Conservation (phyloP, 1,140 invertebrate genomes). For the Drosophila trapezifrons region DNA sequence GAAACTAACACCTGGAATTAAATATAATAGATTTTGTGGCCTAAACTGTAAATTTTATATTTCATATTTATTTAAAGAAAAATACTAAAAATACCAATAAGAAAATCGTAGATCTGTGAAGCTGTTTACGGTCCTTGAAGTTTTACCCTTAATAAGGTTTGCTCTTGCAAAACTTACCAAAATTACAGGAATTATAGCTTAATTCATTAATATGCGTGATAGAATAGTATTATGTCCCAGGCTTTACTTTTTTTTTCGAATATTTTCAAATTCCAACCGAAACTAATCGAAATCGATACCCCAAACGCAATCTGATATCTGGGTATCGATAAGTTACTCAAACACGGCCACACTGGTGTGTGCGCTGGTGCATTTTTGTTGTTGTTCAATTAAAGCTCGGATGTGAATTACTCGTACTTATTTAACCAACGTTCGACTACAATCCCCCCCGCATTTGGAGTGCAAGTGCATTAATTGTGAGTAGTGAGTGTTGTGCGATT, state of each 20-base stretch:
- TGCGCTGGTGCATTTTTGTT: conserved; percentile 40
- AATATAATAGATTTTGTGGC: no score
- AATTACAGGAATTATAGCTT: no score
- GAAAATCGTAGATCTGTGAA: no score
- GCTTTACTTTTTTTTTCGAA: background rate
- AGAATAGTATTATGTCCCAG: no score
- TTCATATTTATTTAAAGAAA: no score
- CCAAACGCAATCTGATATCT: no score
- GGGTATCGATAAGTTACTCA: conserved; percentile 4
- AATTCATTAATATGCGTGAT: no score
- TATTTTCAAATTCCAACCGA: background rate
- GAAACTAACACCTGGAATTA: background rate
- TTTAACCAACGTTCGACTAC: conserved; percentile 53
- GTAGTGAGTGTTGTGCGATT: conserved; percentile 39
- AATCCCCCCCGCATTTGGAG: conserved; percentile 66
- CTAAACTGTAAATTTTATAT: no score
- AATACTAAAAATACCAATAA: no score
- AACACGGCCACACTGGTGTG: conserved; percentile 5
- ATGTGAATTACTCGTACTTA: conserved; percentile 68
- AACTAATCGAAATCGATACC: background rate
- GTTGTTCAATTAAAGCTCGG: conserved; percentile 73
- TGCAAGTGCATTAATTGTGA: conserved; percentile 78
- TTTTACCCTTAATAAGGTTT: no score
- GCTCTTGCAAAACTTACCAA: no score
- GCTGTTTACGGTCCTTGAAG: no score